Percentiles rank a stretch among this genome's conserved stretches.
These are phyloP conservation scores for Sceloporus undulatus DNA, from an alignment of 2,113 vertebrate genomes.

Conservation along the genomic window DNA sequence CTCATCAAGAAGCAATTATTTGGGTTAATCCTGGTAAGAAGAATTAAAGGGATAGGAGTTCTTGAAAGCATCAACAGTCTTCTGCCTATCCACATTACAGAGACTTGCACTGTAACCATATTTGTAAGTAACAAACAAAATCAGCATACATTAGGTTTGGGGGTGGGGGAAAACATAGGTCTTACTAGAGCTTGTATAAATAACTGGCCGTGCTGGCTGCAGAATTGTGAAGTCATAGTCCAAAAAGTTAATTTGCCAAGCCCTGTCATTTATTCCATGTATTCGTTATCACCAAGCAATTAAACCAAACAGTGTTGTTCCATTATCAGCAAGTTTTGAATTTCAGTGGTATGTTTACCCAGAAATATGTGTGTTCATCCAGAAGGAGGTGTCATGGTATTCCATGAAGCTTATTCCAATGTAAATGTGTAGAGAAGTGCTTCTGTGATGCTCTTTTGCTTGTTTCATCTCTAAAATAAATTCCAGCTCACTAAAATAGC, in stretches of 20 bases:
- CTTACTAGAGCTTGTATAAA: no score
- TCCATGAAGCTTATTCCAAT: background rate
- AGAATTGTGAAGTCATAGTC: no score
- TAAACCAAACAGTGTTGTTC: background rate
- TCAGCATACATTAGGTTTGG: background rate
- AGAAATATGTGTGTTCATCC: background rate
- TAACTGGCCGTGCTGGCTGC: no score
- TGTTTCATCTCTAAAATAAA: background rate
- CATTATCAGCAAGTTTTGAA: background rate
- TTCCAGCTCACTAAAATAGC: background rate
- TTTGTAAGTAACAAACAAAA: background rate
- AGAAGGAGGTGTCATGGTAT: background rate
- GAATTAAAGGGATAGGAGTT: background rate
- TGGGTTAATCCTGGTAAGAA: background rate
- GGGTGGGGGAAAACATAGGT: no score
- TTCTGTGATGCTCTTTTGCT: background rate
- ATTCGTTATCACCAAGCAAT: background rate
- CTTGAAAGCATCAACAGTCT: background rate
- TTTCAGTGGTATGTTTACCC: background rate
- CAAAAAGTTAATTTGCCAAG: no score
- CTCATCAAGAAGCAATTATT: background rate
- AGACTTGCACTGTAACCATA: background rate
- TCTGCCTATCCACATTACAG: background rate
- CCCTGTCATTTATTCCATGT: background rate
- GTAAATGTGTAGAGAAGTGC: background rate